Evolutionary conservation across 1,140 invertebrate genomes (phyloP).

Genomic region (Lepidurus couesii): DNA sequence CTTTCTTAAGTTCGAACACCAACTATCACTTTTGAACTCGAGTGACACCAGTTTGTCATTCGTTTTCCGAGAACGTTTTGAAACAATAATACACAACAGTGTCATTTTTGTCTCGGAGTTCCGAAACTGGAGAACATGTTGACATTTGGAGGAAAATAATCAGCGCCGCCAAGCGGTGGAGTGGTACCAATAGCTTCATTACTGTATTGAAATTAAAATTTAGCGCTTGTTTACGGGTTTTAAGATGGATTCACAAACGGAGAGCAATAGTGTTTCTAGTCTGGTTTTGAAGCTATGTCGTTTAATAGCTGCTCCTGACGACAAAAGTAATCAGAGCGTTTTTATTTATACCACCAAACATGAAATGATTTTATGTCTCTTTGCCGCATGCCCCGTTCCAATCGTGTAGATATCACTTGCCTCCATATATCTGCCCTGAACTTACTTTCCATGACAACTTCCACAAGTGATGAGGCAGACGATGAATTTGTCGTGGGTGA

Average conservation of each 20-base stretch:
- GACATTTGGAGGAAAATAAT: no score
- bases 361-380: not conserved
- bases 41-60: no score
- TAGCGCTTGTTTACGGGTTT: no score
- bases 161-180: no score
- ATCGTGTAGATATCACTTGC: not conserved
- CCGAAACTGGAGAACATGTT: no score
- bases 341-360: not conserved
- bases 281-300: not conserved
- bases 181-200: no score
- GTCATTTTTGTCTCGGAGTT: no score
- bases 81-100: no score
- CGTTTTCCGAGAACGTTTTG: no score
- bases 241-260: not conserved
- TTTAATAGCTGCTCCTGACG: not conserved
- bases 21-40: no score
- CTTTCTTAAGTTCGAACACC: no score
- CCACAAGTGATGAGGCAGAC: not conserved
- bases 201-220: no score
- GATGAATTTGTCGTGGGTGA: conserved; percentile 26
- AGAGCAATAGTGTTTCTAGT: not conserved
- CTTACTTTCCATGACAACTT: not conserved
- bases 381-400: not conserved
- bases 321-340: not conserved
- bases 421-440: not conserved